Conservation (phyloP, 2,113 vertebrate species). For the Xiphophorus maculatus region DNA sequence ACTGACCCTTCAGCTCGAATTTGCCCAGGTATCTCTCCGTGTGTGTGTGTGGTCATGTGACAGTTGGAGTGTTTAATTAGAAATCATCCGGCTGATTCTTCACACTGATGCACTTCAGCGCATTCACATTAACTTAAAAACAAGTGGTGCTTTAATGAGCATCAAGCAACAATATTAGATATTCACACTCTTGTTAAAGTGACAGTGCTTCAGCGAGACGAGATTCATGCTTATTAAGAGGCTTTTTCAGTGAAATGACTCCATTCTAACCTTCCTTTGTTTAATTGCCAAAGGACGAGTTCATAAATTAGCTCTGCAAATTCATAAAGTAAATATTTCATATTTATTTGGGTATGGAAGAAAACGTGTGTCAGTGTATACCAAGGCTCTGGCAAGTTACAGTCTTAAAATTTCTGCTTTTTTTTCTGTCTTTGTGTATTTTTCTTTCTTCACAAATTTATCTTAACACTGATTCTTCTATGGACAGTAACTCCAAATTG, state of each 20-base stretch:
- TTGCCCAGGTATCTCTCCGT: not conserved
- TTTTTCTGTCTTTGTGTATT: too few species aligned
- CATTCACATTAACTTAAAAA: slow-evolving; percentile 41
- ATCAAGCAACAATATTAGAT: slow-evolving; percentile 27
- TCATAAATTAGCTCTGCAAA: slow-evolving; percentile 1
- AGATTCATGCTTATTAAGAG: slow-evolving; percentile 26
- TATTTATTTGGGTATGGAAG: not conserved
- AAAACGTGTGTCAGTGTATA: not conserved
- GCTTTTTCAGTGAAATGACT: slow-evolving; percentile 3
- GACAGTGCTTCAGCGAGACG: slow-evolving; percentile 35
- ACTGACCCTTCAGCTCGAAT: slow-evolving; percentile 45
- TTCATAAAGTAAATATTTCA: not conserved
- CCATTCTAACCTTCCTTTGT: slow-evolving; percentile 21
- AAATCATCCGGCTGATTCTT: slow-evolving; percentile 37
- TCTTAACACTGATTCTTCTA: too few species aligned
- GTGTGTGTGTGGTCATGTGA: slow-evolving; percentile 10
- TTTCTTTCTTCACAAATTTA: too few species aligned
- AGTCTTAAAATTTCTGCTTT: too few species aligned
- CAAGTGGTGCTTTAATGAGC: slow-evolving; percentile 60
- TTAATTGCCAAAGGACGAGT: slow-evolving; percentile 7
- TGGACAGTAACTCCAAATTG: too few species aligned
- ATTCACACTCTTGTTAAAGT: slow-evolving; percentile 31
- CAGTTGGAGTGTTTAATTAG: slow-evolving; percentile 40
- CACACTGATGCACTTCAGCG: slow-evolving; percentile 32
- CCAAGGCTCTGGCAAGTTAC: not conserved